Conservation (phyloP, 2,113 vertebrate species). For the Empidonax traillii region DNA sequence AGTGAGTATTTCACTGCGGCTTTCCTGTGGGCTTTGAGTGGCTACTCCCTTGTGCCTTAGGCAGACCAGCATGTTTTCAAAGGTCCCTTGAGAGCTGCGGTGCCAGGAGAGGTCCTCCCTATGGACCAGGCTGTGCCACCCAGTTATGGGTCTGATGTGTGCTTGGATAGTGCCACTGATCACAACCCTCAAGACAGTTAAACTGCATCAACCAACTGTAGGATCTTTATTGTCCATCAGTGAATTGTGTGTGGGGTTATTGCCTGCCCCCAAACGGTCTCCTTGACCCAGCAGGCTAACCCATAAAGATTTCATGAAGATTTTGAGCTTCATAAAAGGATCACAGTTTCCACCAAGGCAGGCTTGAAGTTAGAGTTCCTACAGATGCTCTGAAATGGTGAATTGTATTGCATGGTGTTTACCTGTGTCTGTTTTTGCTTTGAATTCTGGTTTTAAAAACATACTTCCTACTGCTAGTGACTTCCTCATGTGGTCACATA, state of each 20-base stretch:
- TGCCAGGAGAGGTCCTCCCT: not conserved
- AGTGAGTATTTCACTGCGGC: not conserved
- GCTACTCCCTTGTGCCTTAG: not conserved
- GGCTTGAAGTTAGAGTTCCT: not conserved
- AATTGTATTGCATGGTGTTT: not conserved
- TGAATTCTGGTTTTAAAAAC: not conserved
- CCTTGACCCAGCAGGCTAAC: rapidly evolving
- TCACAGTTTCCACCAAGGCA: not conserved
- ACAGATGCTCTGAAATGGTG: not conserved
- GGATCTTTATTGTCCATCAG: not conserved
- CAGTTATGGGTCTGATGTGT: rapidly evolving
- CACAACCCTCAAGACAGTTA: not conserved
- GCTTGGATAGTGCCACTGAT: rapidly evolving
- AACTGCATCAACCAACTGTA: rapidly evolving
- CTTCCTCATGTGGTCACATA: not conserved
- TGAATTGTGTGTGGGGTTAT: not conserved
- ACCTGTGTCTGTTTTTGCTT: not conserved
- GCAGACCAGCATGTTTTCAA: rapidly evolving
- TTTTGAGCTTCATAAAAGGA: not conserved
- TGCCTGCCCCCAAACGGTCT: not conserved
- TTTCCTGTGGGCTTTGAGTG: not conserved
- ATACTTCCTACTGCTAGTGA: not conserved
- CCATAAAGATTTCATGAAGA: not conserved
- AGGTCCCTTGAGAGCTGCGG: not conserved
- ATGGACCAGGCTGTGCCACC: not conserved